Evolutionary conservation across 2,113 vertebrate species (phyloP), one percentile per base, ranked within the genome.

Genomic region (Myxocyprinus asiaticus): DNA sequence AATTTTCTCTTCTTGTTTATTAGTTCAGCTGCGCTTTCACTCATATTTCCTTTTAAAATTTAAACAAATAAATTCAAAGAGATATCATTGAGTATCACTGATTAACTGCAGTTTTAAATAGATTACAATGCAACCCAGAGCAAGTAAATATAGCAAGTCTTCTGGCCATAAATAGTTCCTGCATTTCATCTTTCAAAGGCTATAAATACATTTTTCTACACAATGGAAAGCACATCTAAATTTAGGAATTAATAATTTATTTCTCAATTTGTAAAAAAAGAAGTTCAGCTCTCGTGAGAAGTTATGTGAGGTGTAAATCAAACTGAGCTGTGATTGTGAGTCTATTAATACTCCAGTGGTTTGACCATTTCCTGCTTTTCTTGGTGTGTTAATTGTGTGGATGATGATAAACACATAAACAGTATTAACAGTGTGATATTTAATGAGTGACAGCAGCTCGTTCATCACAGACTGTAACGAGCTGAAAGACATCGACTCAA

Each of bases 391-490:
- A 96, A 96, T 96, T 94, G 95, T 95, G 94, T 92, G 90, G 90
- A 86, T 87, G 81, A 93, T 93, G n/a, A n/a, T n/a, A n/a, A n/a
- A n/a, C n/a, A n/a, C n/a, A n/a, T n/a, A n/a, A n/a, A n/a, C n/a
- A n/a, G n/a, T 87, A 92, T 94, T 93, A 95, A 95, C 91, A 96
- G 92, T 96, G 94, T 93, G 93, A n/a, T 94, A 91, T 94, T 94
- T 90, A 93, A 93, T 94, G 92, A 91, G 90, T 86, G 92, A 94
- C 93, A 92, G 90, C 90, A 87, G 86, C 92, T 92, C 95, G 94
- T 98, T 95, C 96, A 95, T 98, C 97, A 97, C 92, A 92, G 94
- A 88, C 95, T 93, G 93, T 97, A 97, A 97, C n/a, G n/a, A n/a
- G n/a, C n/a, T n/a, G n/a, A n/a, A n/a, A n/a, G 89, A 88, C 95